Percentiles rank a stretch among this genome's conserved stretches.
Evolutionary conservation across 1,140 invertebrate species (phyloP).

Genomic region (Formica exsecta): DNA sequence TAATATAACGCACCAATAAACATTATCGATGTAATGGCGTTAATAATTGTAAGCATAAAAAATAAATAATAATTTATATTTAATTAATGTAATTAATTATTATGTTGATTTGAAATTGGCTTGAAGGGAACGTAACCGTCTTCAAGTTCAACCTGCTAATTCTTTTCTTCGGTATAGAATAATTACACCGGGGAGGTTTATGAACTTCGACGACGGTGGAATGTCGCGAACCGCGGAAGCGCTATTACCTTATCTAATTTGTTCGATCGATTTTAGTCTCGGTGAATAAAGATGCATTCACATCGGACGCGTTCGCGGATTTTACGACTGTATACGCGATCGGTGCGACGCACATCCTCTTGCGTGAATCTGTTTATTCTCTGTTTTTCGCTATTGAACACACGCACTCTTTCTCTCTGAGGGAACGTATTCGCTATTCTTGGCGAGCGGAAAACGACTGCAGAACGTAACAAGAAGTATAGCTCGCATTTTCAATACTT

Average conservation of each 20-base stretch:
- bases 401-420: slow-evolving; percentile 78
- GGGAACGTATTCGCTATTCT: slow-evolving; percentile 54
- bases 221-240: slow-evolving; percentile 75
- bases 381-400: slow-evolving; percentile 77
- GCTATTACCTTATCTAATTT: slow-evolving; percentile 74
- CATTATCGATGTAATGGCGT: background rate
- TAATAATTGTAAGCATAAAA: background rate
- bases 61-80: background rate
- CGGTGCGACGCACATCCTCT: slow-evolving; percentile 38
- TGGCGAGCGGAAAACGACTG: slow-evolving; percentile 13
- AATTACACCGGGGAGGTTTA: slow-evolving; percentile 2
- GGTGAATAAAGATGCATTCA: slow-evolving; percentile 70
- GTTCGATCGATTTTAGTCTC: slow-evolving; percentile 79
- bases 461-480: background rate
- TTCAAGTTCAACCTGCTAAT: background rate
- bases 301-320: slow-evolving; percentile 63
- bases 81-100: background rate
- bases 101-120: background rate
- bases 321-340: background rate
- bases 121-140: background rate
- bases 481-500: background rate
- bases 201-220: background rate
- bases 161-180: background rate
- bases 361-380: slow-evolving; percentile 56
- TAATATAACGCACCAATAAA: background rate